Evolutionary conservation across 2,113 vertebrate genomes (phyloP), one percentile per base, ranked within the genome.

Genomic region (Heteronetta atricapilla): DNA sequence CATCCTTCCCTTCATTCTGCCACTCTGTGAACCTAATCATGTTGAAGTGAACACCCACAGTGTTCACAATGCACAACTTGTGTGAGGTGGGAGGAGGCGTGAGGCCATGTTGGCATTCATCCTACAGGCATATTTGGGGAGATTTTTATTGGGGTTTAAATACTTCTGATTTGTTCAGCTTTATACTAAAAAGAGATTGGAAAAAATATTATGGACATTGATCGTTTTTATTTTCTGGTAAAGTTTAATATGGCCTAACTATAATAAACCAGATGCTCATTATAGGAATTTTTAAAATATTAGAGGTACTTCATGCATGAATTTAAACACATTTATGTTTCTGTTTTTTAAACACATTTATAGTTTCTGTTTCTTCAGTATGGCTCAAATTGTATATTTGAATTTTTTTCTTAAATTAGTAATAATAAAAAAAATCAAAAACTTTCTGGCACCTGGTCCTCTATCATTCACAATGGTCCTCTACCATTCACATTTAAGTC

Each of bases 21-120:
- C 77, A 76, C 73, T 88, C 62, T 64, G 52, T 84, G 92, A 93
- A 91, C 80, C 82, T 78, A 60, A 86, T 91, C 85, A 64, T 90
- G 56, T 85, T 93, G 80, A 93, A 94, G 53, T 62, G 59, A 95
- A 96, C 93, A 90, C 92, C 93, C 95, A 96, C 93, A 82, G 62
- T 76, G 77, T 82, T 96, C 94, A 91, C 80, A 91, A 83, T 82
- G 86, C 4, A 3, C 60, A 84, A 89, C 60, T 95, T 88, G 60
- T 95, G 93, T 74, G 79, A 96, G 88, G 44, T 86, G 62, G 80
- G 78, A 86, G 56, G 53, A 91, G 60, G 88, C 2, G 29, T 94
- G 25, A 82, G 86, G 80, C 90, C 88, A 73, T 58, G 58, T 23
- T 94, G 86, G 90, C 74, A 80, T 94, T 76, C 90, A 91, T 88